Evolutionary conservation across 30 jellyfish, hydroid and myxozoan genomes (phyloP), one percentile per base, ranked within the genome.

Genomic region (Aurelia aurita complex sp. Pacific): DNA sequence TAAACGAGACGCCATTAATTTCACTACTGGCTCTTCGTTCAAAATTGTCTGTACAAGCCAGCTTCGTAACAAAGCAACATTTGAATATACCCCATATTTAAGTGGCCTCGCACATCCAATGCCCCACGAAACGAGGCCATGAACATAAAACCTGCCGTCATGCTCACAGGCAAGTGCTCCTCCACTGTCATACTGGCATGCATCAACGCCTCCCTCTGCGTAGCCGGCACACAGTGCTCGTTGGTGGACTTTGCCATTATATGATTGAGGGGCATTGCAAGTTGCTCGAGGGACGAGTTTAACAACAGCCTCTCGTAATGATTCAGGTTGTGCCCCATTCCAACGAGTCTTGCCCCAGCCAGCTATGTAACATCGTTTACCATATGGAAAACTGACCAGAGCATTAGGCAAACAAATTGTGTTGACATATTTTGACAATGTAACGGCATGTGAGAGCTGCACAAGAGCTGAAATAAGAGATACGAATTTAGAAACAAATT

Each of bases 151-250:
- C 51, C 91, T 38, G 36, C 96, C 96, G 4, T 88, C 54, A 34
- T 68, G 69, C 68, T 81, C 87, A 66, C 98, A 93, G 14, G 85
- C 89, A 64, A 93, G 87, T 13, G 94, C 96, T 8, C 98, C 98
- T 15, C 98, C 98, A 72, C 98, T 93, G 87, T 93, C 98, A 64
- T 87, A 93, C 18, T 93, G 96, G 69, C 98, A 93, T 60, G 98
- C 97, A 79, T 93, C 98, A 14, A 87, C 88, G 12, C 96, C 96
- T 7, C 98, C 98, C 16, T 79, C 75, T 17, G 75, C 85, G 70
- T 79, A 93, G 46, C 98, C 98, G 6, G 98, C 98, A 64, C 98
- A 93, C n/a, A 93, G 53, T 7, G 97, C 92, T 32, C 97, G 67
- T 36, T 83, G 83, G 79, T 87, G 88, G 1, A 93, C 53, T 23